Evolutionary conservation across 1,140 invertebrate genomes (phyloP).

Genomic region (Batillaria attramentaria): DNA sequence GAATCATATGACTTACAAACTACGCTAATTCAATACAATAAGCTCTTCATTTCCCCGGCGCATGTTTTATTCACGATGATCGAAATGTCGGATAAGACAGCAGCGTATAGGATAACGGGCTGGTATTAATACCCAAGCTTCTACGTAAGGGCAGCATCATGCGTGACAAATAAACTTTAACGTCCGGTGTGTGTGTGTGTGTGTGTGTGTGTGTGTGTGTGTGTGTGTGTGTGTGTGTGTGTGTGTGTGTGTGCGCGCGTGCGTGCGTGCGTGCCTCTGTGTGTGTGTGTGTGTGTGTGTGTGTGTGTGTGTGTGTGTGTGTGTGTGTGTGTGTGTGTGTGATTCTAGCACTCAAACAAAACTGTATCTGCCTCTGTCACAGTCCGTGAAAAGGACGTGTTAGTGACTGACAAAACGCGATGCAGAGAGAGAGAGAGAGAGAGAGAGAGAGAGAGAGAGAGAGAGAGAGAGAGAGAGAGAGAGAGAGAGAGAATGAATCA

Average conservation of each 20-base stretch:
- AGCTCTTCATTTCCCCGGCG: background rate
- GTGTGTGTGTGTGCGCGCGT: background rate
- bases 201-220: background rate
- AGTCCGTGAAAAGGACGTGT: background rate
- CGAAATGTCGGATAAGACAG: background rate
- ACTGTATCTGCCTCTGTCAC: background rate
- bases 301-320: slow-evolving; percentile 2
- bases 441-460: too few relatives aligned
- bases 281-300: background rate
- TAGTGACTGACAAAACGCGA: background rate
- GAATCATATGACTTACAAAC: background rate
- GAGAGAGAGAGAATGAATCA: background rate
- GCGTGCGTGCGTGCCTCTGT: background rate
- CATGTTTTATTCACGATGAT: too few relatives aligned
- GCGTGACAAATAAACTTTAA: background rate
- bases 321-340: background rate
- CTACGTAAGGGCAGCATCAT: too few relatives aligned
- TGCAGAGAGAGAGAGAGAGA: too few relatives aligned
- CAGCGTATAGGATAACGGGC: background rate
- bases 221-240: slow-evolving; percentile 12
- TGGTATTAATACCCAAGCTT: background rate
- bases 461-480: too few relatives aligned
- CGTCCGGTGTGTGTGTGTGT: background rate
- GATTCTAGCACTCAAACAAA: background rate
- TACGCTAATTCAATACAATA: background rate